Base-by-base conservation (phyloP, 1,140 invertebrate species). In the Drosophila santomea region DNA sequence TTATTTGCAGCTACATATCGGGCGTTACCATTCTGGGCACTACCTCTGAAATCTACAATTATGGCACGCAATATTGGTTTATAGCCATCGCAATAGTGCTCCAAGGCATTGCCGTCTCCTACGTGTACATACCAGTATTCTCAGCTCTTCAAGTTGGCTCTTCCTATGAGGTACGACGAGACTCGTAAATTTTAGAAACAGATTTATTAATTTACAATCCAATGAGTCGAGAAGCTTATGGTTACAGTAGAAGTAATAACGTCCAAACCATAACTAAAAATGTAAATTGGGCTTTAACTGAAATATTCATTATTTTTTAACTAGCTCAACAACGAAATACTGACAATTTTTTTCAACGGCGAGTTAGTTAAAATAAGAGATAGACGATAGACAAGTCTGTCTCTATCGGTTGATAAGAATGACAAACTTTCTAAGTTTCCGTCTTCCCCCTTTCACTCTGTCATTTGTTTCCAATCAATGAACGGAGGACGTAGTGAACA, bases 11-110 rank as follows among this genome's bases (percentile, higher is more conserved):
- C 84, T 97, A 98, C 91, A 96, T 98, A 91, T 98, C 97, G 0
- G 97, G 97, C 51, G 96, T 98, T 36, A 97, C 97, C 8, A 95
- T 98, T 62, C 93, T 98, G 14, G 97, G 97, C 12, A 97, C 96
- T 10, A 97, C 97, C 4, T 95, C 97, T 0, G 97, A 98, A 93
- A 96, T 97, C 73, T 98, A 98, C 91, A 96, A 96, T 92, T 97
- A 95, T 91, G 97, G 97, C 3, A 96, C 96, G 1, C 95, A 97
- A 85, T 97, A 97, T 91, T 96, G 95, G 94, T 92, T 97, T 71
- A 96, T 96, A 23, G 93, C 95, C 12, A 93, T 97, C 38, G 94
- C 95, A 1, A 94, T 96, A 45, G 81, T 94, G 11, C 93, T 96
- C 10, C 94, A 96, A 66, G 94, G 97, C 32, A 86, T 95, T 4